Base-by-base conservation (phyloP, 2,888 invertebrate species). In the Mythimna pallens region DNA sequence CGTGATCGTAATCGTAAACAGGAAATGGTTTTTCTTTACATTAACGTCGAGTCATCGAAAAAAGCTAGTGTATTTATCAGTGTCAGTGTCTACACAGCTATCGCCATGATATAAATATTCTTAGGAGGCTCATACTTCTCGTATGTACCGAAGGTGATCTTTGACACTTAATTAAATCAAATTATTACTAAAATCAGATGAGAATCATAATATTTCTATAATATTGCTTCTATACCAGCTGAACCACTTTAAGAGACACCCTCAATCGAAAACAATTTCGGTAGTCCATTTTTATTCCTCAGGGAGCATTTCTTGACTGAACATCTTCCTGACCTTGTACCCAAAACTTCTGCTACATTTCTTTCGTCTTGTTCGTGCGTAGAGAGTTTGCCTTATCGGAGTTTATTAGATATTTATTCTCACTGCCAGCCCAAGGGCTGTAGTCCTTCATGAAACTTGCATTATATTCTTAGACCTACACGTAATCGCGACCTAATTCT, bases 361-460 rank as follows among this genome's bases (percentile, higher is more conserved):
- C 47, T 43, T 66, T 40, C 55, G 50, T 30, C 47, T 52, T 61
- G 52, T 30, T 34, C 87, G 86, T 89, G 89, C 86, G 81, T 83
- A 76, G 90, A 89, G 83, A 89, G 83, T 81, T 86, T 82, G 88
- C 90, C 93, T 94, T 94, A 94, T 94, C 91, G 89, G 86, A 88
- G 89, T 93, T 93, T 94, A 94, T 95, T 94, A 95, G 92, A 94
- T 95, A 95, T 95, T 95, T 94, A 94, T 95, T 91, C 92, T 76
- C 88, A 88, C 86, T 85, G 82, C 85, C 82, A 81, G 77, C 85
- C 88, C 86, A 86, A 89, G 89, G 88, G 85, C 87, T 86, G 85
- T 61, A 69, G 92, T 90, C 93, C 92, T 93, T 91, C 92, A 90
- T 92, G 90, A 89, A 93, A 92, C 92, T 94, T 92, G 90, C 91